Percentiles rank a stretch among this genome's conserved stretches.
phyloP scores from a whole-genome alignment of 1,140 invertebrate species.

The Trichoplusia ni region DNA sequence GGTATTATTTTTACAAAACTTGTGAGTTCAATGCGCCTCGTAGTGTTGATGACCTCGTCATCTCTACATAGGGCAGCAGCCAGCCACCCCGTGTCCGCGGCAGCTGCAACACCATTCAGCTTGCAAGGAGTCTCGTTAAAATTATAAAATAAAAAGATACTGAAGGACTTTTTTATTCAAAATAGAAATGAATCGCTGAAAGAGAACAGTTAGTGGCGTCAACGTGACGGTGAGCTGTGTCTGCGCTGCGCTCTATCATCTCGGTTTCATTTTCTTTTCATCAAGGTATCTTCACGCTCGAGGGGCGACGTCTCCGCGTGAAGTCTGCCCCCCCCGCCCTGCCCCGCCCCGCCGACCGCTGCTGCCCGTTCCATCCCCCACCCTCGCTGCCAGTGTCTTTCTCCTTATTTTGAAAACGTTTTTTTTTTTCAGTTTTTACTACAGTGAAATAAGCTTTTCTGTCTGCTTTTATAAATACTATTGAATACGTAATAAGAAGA shows the following conservation, averaged over 20 bases:
- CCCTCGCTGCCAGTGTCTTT: slow-evolving; percentile 13
- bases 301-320: slow-evolving; percentile 52
- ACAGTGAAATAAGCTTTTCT: slow-evolving; percentile 30
- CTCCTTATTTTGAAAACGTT: slow-evolving; percentile 57
- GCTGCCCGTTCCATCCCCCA: background rate
- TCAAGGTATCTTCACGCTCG: slow-evolving; percentile 70
- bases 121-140: slow-evolving; percentile 21
- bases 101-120: background rate
- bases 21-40: too few relatives aligned
- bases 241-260: slow-evolving; percentile 47
- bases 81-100: background rate
- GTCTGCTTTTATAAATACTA: too few relatives aligned
- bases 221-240: background rate
- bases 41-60: too few relatives aligned
- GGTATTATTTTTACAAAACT: too few relatives aligned
- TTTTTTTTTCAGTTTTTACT: slow-evolving; percentile 48
- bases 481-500: too few relatives aligned
- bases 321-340: slow-evolving; percentile 12
- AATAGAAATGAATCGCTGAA: background rate
- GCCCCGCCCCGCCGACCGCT: slow-evolving; percentile 14
- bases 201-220: background rate
- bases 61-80: background rate
- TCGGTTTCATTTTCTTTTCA: slow-evolving; percentile 73
- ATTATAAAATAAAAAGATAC: slow-evolving; percentile 20
- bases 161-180: background rate